Percentiles rank a stretch among this genome's conserved stretches.
Evolutionary conservation across 2,888 invertebrate species (phyloP).

Genomic region (Ceraclea dissimilis): DNA sequence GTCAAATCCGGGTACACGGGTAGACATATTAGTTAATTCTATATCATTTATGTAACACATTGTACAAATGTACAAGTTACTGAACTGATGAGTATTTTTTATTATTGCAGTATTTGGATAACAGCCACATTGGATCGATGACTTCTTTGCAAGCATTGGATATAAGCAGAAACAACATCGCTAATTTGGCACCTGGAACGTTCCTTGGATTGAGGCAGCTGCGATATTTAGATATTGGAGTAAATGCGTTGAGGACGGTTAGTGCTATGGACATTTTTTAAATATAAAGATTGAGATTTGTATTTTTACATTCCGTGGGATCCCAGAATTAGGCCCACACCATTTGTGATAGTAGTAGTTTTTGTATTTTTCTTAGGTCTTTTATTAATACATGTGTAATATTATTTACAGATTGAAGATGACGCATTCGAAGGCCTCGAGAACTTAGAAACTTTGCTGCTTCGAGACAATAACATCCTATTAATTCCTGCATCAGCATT

Average conservation of each 20-base stretch:
- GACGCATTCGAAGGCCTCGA: slow-evolving; percentile 79
- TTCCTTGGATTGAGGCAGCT: slow-evolving; percentile 68
- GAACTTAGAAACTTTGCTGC: slow-evolving; percentile 64
- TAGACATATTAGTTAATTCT: too few species aligned
- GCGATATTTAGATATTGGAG: slow-evolving; percentile 70
- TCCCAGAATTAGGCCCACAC: too few species aligned
- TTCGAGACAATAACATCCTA: slow-evolving; percentile 83
- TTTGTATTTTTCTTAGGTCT: too few species aligned
- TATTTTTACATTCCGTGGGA: too few species aligned
- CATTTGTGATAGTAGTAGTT: too few species aligned
- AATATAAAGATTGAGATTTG: background rate
- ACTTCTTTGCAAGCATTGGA: slow-evolving; percentile 67
- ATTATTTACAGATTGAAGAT: slow-evolving; percentile 66
- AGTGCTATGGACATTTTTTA: slow-evolving; percentile 31
- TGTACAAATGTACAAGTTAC: too few species aligned
- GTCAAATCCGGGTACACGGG: too few species aligned
- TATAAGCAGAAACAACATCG: slow-evolving; percentile 76
- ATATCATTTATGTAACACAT: too few species aligned
- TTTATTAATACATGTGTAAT: too few species aligned
- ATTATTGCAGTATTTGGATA: slow-evolving; percentile 63
- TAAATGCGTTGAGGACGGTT: slow-evolving; percentile 82
- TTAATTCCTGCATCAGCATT: slow-evolving; percentile 78
- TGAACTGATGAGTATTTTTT: too few species aligned
- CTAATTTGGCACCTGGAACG: slow-evolving; percentile 72
- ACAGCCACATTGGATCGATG: slow-evolving; percentile 60